Evolutionary conservation across 2,888 invertebrate genomes (phyloP), one percentile per base, ranked within the genome.

Genomic region (Prosopocoilus inquinatus): DNA sequence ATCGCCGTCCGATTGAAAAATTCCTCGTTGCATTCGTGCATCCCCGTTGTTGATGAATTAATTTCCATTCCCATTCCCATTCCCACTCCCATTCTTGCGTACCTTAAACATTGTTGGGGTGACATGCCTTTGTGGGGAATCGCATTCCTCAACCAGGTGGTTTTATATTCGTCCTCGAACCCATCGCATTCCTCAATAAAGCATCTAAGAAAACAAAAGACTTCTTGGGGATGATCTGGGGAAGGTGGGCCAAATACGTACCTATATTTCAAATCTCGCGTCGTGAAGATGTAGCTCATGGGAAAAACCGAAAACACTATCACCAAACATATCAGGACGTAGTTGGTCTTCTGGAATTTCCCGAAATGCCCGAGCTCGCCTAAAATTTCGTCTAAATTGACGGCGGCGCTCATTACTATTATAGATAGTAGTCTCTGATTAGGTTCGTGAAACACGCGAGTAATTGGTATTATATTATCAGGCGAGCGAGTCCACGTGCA

Each of bases 131-230:
- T 67, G 36, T 64, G 70, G 0, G 82, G 81, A 3, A 79, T 74
- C 0, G 82, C 81, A 43, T 75, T 65, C 9, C 72, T 60, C 2
- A 82, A 58, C 83, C 84, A 84, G 20, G 50, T 35, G 35, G 78
- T 75, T 1, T 73, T 67, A 60, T 76, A 79, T 0, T 63, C 54
- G 8, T 73, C 12, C 9, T 63, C 65, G n/a, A n/a, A n/a, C 53
- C 76, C 74, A 12, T 76, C 82, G 62, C 84, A 84, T 67, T 81
- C 82, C 1, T 79, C 76, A 36, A 84, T 75, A 34, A 70, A 72
- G 63, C 84, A 83, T 64, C 83, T 82, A 41, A 58, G 11, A 61
- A 4, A 20, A 63, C 1, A 47, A 35, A 49, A 32, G 36, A 35
- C 34, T 49, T 36, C 44, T 36, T 44, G 36, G 7, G 12, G 33